These are phyloP conservation scores for Oreochromis niloticus DNA, from an alignment of 2,113 vertebrate species.

Conservation along the genomic window DNA sequence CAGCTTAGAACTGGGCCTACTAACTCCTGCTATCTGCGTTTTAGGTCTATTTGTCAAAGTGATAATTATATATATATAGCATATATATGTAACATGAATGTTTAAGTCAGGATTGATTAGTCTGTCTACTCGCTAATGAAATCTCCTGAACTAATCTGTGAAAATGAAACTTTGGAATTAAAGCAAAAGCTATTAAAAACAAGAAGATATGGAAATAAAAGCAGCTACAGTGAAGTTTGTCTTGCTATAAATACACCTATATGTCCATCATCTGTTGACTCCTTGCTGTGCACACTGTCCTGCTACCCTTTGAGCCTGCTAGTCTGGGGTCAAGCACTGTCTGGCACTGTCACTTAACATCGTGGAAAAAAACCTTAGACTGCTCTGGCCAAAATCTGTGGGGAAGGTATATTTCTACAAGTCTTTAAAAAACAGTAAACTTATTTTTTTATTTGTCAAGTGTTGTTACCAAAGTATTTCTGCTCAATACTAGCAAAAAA, in stretches of 20 bases:
- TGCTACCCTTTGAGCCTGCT: slow-evolving; percentile 67
- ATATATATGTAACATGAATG: background rate
- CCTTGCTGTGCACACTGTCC: slow-evolving; percentile 10
- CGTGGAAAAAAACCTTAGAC: background rate
- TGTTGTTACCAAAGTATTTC: background rate
- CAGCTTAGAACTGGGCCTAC: background rate
- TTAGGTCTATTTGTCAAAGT: slow-evolving; percentile 21
- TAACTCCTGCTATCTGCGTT: background rate
- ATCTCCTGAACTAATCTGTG: background rate
- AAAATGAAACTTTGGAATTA: background rate
- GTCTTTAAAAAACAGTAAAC: background rate
- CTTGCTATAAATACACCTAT: slow-evolving; percentile 2
- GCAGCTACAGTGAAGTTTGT: background rate
- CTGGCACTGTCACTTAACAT: slow-evolving; percentile 40
- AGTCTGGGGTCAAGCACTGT: slow-evolving; percentile 42
- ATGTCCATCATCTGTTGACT: slow-evolving; percentile 10
- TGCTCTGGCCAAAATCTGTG: background rate
- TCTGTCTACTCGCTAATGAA: background rate
- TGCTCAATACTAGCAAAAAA: background rate
- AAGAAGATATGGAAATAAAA: background rate
- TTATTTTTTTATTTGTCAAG: background rate
- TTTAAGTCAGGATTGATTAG: background rate
- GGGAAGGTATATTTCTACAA: background rate
- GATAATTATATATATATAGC: background rate
- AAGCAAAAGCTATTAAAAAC: background rate